These are phyloP conservation scores for Drosophila quasianomalipes DNA, from an alignment of 2,888 invertebrate genomes.

Conservation along the genomic window DNA sequence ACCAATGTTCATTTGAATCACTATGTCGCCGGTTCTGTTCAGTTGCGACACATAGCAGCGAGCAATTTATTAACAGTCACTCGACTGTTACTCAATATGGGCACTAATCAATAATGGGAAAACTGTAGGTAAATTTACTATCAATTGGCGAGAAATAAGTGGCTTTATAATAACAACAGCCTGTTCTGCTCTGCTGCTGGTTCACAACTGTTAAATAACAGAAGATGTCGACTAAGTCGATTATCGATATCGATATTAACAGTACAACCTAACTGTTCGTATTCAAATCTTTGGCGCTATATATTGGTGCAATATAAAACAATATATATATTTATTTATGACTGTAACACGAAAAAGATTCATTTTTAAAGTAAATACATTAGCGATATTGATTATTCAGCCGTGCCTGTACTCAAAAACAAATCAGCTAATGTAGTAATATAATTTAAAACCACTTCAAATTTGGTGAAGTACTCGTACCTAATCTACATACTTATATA, in stretches of 20 bases:
- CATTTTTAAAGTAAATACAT: not conserved
- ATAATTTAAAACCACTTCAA: not conserved
- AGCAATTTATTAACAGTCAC: not conserved
- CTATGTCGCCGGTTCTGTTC: not conserved
- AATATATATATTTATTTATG: not conserved
- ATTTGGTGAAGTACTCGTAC: not conserved
- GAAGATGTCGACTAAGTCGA: not conserved
- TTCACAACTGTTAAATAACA: not conserved
- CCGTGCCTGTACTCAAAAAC: not conserved
- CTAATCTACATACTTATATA: not conserved
- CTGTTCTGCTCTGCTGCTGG: not conserved
- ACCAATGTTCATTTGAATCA: conserved; percentile 12
- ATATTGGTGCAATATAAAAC: not conserved
- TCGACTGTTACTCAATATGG: not conserved
- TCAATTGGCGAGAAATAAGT: not conserved
- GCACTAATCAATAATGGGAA: too few relatives aligned
- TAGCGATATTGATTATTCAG: not conserved
- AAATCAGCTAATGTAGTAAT: not conserved
- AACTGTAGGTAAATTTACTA: not conserved
- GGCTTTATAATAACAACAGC: not conserved
- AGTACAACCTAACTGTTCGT: not conserved
- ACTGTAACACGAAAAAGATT: not conserved
- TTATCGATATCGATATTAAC: not conserved
- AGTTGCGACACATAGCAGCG: conserved; percentile 13
- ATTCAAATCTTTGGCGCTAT: not conserved